Percentiles rank a stretch among this genome's conserved stretches.
Conservation (phyloP, 2,888 invertebrate genomes). For the Pardosa pseudoannulata region DNA sequence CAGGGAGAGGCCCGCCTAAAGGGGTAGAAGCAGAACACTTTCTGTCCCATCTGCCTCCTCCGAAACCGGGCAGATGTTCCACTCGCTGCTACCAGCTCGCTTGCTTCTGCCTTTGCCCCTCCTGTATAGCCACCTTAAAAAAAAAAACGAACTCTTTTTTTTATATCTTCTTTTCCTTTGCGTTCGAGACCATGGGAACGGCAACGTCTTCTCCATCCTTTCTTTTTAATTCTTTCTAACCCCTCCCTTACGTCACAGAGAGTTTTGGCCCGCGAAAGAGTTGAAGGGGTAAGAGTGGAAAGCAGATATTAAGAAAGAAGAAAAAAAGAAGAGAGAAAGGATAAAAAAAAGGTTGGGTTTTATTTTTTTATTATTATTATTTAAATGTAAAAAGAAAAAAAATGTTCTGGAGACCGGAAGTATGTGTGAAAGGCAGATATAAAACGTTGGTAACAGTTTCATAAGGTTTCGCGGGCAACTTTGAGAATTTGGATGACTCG, state of each 20-base stretch:
- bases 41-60: not conserved
- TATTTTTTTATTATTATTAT: too few species aligned
- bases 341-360: too few species aligned
- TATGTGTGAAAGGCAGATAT: not conserved
- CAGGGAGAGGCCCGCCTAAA: not conserved
- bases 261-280: constrained; percentile 26
- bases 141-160: not conserved
- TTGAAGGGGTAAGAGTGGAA: constrained; percentile 30
- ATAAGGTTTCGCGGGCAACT: not conserved
- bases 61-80: constrained; percentile 12
- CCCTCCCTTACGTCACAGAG: constrained; percentile 41
- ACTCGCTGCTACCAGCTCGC: too few species aligned
- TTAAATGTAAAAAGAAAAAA: not conserved
- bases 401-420: constrained; percentile 39
- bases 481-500: too few species aligned
- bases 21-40: too few species aligned
- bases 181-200: constrained; percentile 45
- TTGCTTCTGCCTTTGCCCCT: too few species aligned
- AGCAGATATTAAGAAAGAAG: not conserved
- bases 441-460: not conserved
- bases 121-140: constrained; percentile 11
- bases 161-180: not conserved
- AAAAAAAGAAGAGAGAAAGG: constrained; percentile 21
- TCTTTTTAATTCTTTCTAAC: not conserved
- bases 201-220: not conserved